Conservation (phyloP, 2,113 vertebrate genomes). For the Tragelaphus strepsiceros region DNA sequence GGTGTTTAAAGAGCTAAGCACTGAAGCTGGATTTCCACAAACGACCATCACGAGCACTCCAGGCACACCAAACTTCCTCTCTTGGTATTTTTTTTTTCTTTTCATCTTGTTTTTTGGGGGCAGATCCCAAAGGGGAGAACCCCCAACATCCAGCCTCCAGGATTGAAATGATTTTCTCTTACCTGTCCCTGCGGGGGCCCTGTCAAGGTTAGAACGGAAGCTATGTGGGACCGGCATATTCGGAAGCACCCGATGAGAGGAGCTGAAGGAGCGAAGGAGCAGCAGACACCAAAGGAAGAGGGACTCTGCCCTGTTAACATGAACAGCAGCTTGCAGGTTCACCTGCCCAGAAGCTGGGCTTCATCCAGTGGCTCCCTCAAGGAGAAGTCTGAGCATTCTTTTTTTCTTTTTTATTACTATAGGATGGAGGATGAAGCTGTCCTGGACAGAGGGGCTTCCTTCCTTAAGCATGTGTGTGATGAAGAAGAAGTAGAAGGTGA, state of each 20-base stretch:
- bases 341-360: conserved; percentile 85
- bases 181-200: conserved; percentile 70
- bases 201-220: conserved; percentile 77
- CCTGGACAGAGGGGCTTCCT: conserved; percentile 96
- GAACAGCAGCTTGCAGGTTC: conserved; percentile 85
- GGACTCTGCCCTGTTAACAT: conserved; percentile 73
- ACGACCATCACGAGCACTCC: conserved; percentile 47
- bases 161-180: conserved; percentile 70
- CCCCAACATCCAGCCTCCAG: conserved; percentile 30
- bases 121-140: background rate
- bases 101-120: conserved; percentile 7
- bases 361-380: conserved; percentile 87
- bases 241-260: conserved; percentile 53
- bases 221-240: conserved; percentile 63
- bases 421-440: conserved; percentile 99
- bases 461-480: conserved; percentile 95
- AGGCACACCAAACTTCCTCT: conserved; percentile 62
- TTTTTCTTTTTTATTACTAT: conserved; percentile 99
- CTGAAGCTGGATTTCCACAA: conserved; percentile 54
- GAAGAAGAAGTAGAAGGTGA: conserved; percentile 98
- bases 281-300: conserved; percentile 65
- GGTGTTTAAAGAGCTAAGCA: conserved; percentile 43
- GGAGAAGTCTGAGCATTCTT: conserved; percentile 97
- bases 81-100: conserved; percentile 65
- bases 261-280: conserved; percentile 78